Percentiles rank a stretch among this genome's conserved stretches.
Evolutionary conservation across 2,113 vertebrate genomes (phyloP).

Genomic region (Raja brachyura): DNA sequence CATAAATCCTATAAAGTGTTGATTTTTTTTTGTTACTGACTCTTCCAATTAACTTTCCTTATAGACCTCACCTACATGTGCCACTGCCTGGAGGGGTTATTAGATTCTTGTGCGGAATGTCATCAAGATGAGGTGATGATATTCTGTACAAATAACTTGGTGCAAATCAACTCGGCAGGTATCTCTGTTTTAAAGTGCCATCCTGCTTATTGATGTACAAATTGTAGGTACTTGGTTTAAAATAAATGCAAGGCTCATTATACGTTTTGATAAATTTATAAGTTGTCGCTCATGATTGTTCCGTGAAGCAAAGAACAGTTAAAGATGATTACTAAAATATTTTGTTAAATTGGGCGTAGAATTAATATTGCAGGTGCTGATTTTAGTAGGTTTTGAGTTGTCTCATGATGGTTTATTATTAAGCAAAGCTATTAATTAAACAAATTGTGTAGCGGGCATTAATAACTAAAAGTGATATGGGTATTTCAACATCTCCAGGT

Average conservation of each 20-base stretch:
- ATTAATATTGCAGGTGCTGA: neutral
- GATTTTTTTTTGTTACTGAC: neutral
- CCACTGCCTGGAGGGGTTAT: no score
- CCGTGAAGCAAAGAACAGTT: neutral
- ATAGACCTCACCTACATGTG: neutral
- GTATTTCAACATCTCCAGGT: no score
- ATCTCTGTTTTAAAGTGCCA: neutral
- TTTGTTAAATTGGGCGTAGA: conserved; percentile 24
- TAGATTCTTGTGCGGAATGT: no score
- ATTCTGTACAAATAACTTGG: neutral
- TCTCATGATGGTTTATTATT: neutral
- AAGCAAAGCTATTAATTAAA: neutral
- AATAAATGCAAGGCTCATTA: neutral
- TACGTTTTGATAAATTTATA: neutral
- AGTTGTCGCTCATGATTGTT: neutral
- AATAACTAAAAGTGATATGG: neutral
- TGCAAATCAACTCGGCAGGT: neutral
- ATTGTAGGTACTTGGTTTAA: neutral
- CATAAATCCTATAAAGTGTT: no score
- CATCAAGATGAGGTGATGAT: neutral
- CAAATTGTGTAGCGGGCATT: neutral
- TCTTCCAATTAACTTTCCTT: neutral
- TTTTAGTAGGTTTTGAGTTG: neutral
- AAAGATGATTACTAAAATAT: neutral
- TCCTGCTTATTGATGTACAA: neutral